Base-by-base conservation (phyloP, 2,797 vertebrate genomes). In the Melanotaenia trifasciata region DNA sequence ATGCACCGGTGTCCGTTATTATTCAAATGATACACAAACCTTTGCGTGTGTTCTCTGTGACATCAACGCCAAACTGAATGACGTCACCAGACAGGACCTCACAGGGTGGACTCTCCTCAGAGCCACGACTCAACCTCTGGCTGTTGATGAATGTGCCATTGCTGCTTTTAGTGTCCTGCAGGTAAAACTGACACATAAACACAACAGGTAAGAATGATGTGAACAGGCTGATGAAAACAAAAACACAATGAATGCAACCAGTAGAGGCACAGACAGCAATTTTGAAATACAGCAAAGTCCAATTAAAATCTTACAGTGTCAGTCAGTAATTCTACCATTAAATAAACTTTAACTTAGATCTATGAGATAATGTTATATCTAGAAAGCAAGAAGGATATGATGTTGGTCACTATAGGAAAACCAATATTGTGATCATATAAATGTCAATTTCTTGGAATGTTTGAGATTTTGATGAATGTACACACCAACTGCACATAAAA, bases 111-210 rank as follows among this genome's bases (percentile, higher is more conserved):
- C 98, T 99, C 94, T 99, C 98, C 92, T 99, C 98, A 0, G 98
- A 99, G 85, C 98, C 98, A 40, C 97, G 96, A 87, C 98, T 99
- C 93, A 99, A 90, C 88, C 98, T 95, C 94, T 99, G 98, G 93
- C 98, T 99, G 95, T 99, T 99, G 93, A 99, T 98, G 94, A 99
- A 99, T 68, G 98, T 99, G 91, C 98, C 98, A 80, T 99, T 99
- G 94, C 98, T 99, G 96, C 98, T 99, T 92, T 99, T 99, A 90
- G 98, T 99, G 96, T 99, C 98, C 96, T 99, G 98, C 87, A 99
- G 96, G 93, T 99, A 99, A 91, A 99, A 99, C 98, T 99, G 35
- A 92, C 76, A 82, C 50, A 84, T 71, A 73, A 66, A 81, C 10
- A 78, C 20, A 51, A 43, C 45, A 62, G 18, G 62, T 59, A 0